Conservation (phyloP, 2,113 vertebrate genomes). For the Vidua chalybeata region DNA sequence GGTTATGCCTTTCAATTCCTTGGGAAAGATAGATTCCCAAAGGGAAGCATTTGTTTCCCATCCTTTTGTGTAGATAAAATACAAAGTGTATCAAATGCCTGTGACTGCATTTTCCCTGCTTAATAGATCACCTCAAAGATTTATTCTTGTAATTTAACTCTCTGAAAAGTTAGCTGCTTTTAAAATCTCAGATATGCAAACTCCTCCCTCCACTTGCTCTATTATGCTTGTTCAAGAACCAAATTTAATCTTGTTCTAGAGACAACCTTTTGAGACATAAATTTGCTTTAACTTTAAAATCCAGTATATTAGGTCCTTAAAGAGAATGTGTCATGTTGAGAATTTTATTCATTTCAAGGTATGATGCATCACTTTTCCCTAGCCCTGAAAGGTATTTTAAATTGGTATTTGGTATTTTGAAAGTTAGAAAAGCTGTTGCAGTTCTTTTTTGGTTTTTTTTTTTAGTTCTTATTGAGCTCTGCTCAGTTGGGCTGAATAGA, state of each 20-base stretch:
- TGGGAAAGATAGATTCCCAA: not conserved
- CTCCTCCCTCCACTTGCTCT: not conserved
- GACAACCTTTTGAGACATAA: not conserved
- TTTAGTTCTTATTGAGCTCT: not conserved
- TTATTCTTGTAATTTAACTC: not conserved
- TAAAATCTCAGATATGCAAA: not conserved
- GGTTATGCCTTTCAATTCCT: not conserved
- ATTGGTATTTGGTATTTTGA: not conserved
- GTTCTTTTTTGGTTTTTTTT: not conserved
- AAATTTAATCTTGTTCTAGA: not conserved
- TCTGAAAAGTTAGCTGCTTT: slow-evolving; percentile 12
- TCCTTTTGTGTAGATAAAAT: not conserved
- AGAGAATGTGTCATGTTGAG: not conserved
- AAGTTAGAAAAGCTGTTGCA: not conserved
- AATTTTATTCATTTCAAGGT: not conserved
- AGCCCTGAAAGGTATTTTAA: not conserved
- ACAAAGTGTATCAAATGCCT: not conserved
- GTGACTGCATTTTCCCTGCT: not conserved
- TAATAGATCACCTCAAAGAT: not conserved
- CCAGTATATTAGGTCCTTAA: not conserved
- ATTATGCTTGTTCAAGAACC: not conserved
- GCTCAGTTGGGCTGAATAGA: not conserved
- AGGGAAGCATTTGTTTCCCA: not conserved
- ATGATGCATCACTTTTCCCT: not conserved
- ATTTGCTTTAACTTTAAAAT: slow-evolving; percentile 3